Percentiles rank a stretch among this genome's conserved stretches.
These are phyloP conservation scores for Arrhamphus sclerolepis DNA, from an alignment of 2,797 vertebrate genomes.

Conservation along the genomic window DNA sequence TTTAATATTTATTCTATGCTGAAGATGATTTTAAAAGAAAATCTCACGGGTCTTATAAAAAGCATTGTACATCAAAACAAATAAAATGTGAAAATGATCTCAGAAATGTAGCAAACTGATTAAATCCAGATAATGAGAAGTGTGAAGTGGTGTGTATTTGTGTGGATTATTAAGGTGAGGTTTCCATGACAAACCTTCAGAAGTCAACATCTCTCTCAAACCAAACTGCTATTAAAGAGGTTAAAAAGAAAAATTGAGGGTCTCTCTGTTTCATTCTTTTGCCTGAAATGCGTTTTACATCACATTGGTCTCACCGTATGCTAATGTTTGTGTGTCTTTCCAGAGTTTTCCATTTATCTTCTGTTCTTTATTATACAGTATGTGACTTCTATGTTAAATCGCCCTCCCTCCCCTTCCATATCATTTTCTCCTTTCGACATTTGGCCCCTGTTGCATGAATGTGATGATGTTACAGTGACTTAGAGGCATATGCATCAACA, in stretches of 20 bases:
- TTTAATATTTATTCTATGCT: slow-evolving; percentile 9
- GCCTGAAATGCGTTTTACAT: slow-evolving; percentile 15
- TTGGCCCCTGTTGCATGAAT: slow-evolving; percentile 21
- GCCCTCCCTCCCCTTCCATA: slow-evolving; percentile 4
- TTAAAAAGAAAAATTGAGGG: slow-evolving; percentile 15
- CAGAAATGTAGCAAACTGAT: not conserved
- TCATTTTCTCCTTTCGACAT: slow-evolving; percentile 17
- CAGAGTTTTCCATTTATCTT: slow-evolving; percentile 5
- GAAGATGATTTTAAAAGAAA: not conserved
- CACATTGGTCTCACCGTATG: slow-evolving; percentile 8
- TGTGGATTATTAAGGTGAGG: slow-evolving; percentile 9
- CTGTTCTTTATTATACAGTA: slow-evolving; percentile 3
- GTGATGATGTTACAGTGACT: slow-evolving; percentile 27
- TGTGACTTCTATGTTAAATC: slow-evolving; percentile 5
- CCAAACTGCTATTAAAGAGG: slow-evolving; percentile 35
- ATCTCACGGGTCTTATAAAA: slow-evolving; percentile 1
- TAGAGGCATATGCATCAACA: slow-evolving; percentile 20
- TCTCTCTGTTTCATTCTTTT: slow-evolving; percentile 24
- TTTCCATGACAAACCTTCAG: slow-evolving; percentile 5
- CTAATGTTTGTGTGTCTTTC: slow-evolving; percentile 10
- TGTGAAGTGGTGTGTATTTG: not conserved
- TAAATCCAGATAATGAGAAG: slow-evolving; percentile 26
- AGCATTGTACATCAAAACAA: slow-evolving; percentile 25
- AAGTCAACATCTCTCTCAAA: slow-evolving; percentile 6
- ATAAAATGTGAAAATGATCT: not conserved